Conservation (phyloP, 2,888 invertebrate genomes). For the Neria commutata region DNA sequence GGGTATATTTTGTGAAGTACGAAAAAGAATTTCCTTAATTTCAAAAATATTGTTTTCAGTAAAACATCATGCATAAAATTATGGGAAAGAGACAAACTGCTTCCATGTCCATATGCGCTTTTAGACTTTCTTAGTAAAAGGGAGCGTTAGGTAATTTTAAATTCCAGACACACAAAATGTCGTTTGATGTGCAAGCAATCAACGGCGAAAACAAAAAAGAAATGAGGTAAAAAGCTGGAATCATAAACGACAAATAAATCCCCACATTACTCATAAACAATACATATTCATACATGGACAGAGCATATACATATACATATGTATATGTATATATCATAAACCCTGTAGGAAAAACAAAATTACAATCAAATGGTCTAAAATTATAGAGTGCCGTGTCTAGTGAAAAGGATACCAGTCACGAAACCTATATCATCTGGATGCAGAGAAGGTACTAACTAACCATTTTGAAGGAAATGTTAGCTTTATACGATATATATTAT, state of each 20-base stretch:
- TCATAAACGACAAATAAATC: background rate
- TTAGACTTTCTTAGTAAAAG: background rate
- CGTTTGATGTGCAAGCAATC: background rate
- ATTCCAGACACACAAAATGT: slow-evolving; percentile 1
- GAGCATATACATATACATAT: slow-evolving; percentile 6
- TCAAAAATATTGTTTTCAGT: background rate
- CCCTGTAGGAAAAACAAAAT: too few relatives aligned
- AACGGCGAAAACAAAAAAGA: background rate
- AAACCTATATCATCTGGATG: too few relatives aligned
- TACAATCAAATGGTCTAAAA: too few relatives aligned
- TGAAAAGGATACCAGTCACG: too few relatives aligned
- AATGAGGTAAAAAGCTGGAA: background rate
- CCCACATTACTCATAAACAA: background rate
- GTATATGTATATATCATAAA: background rate
- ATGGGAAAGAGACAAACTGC: background rate
- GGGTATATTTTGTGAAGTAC: background rate
- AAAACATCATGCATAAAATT: background rate
- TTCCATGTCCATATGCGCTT: too few relatives aligned
- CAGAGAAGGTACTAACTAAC: too few relatives aligned
- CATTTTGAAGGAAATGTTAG: too few relatives aligned
- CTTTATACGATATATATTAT: too few relatives aligned
- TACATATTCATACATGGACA: background rate
- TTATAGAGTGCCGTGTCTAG: too few relatives aligned
- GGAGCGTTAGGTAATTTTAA: background rate
- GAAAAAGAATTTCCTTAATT: background rate